Percentiles rank a stretch among this genome's conserved stretches.
Conservation (phyloP, 2,113 vertebrate species). For the Microtus ochrogaster region DNA sequence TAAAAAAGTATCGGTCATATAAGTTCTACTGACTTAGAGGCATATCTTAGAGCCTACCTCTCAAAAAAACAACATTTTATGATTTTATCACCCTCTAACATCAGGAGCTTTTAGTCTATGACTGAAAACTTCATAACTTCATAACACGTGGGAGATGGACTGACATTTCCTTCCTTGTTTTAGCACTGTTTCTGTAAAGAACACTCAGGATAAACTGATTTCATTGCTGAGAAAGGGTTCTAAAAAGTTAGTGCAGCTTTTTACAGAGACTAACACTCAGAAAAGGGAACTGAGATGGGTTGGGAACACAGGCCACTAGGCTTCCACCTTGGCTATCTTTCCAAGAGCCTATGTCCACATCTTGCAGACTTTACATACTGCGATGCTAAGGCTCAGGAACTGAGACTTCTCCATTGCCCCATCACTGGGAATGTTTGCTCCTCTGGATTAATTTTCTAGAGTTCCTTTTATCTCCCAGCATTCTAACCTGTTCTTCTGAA, state of each 20-base stretch:
- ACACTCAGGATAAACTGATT: not conserved
- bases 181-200: not conserved
- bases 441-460: not conserved
- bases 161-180: not conserved
- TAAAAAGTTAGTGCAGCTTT: not conserved
- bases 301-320: not conserved
- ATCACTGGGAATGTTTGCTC: not conserved
- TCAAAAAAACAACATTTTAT: not conserved
- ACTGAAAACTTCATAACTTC: not conserved
- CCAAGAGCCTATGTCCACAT: not conserved
- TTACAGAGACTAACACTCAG: not conserved
- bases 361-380: not conserved
- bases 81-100: not conserved
- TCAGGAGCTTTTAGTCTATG: not conserved
- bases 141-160: not conserved
- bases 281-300: not conserved
- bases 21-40: not conserved
- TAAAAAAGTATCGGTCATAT: not conserved
- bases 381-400: not conserved
- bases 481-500: not conserved
- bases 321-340: not conserved
- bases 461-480: too few relatives aligned
- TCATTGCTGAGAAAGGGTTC: conserved; percentile 12
- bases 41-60: not conserved
- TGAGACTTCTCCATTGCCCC: not conserved